These are phyloP conservation scores for Coenobita brevimanus DNA, from an alignment of 1,140 invertebrate genomes.

Conservation along the genomic window DNA sequence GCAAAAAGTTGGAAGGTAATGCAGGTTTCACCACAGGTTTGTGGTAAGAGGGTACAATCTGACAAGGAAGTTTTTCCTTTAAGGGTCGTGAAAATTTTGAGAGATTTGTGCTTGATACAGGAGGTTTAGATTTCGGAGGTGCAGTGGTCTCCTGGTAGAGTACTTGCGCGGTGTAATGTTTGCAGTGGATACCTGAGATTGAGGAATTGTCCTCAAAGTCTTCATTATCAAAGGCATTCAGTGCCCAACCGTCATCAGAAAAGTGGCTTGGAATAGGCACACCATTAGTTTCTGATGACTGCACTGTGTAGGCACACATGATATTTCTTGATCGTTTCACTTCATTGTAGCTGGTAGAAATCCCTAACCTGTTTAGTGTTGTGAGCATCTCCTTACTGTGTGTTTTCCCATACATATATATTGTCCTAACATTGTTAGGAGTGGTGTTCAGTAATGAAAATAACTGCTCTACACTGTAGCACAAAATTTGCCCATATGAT, in stretches of 20 bases:
- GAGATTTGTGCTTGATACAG: neutral
- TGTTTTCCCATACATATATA: too few relatives aligned
- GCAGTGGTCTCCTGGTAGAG: neutral
- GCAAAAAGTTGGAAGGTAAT: too few relatives aligned
- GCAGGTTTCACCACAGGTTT: too few relatives aligned
- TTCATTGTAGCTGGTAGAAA: slow-evolving; percentile 5
- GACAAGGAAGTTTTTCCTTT: neutral
- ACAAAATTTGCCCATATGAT: too few relatives aligned
- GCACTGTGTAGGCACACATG: neutral
- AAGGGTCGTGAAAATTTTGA: neutral
- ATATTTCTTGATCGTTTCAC: neutral
- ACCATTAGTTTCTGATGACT: neutral
- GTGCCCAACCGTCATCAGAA: neutral
- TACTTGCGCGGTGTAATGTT: slow-evolving; percentile 4
- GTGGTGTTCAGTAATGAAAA: too few relatives aligned
- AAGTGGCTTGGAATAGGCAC: slow-evolving; percentile 9
- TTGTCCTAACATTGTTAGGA: too few relatives aligned
- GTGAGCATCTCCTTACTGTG: too few relatives aligned
- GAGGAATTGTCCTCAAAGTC: neutral
- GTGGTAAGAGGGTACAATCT: slow-evolving; percentile 5
- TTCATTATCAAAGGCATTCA: neutral
- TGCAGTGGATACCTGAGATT: neutral
- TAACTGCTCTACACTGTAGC: too few relatives aligned
- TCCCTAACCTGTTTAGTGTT: neutral
- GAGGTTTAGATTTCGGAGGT: neutral